A percentile compares a stretch with the other conserved stretches of the same genome.
Conservation (phyloP, 2,797 vertebrate species). For the Myripristis murdjan region DNA sequence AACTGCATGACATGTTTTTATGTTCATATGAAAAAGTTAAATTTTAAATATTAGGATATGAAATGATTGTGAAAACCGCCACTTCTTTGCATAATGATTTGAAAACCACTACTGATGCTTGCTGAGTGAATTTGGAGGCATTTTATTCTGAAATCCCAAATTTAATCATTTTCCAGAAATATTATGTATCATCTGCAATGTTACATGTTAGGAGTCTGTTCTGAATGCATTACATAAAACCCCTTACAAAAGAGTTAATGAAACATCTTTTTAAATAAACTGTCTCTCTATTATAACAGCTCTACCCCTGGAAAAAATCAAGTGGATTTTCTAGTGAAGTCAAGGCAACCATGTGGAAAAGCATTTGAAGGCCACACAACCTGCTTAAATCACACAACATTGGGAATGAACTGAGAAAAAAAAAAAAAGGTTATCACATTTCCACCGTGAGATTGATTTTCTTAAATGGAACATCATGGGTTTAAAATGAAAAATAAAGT, state of each 20-base stretch:
- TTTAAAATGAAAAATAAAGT: slow-evolving; percentile 58
- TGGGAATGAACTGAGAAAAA: slow-evolving; percentile 42
- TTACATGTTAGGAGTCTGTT: slow-evolving; percentile 5
- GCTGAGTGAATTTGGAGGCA: slow-evolving; percentile 11
- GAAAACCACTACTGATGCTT: not conserved
- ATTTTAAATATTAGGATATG: not conserved
- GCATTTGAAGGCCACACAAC: slow-evolving; percentile 59
- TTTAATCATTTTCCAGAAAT: slow-evolving; percentile 1
- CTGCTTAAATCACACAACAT: slow-evolving; percentile 46
- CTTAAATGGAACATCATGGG: slow-evolving; percentile 55
- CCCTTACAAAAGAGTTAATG: slow-evolving; percentile 24
- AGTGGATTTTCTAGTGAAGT: slow-evolving; percentile 42
- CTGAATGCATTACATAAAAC: slow-evolving; percentile 41
- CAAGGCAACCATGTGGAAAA: slow-evolving; percentile 39
- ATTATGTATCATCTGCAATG: slow-evolving; percentile 17
- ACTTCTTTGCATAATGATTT: not conserved
- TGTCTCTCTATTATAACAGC: slow-evolving; percentile 31
- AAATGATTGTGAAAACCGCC: not conserved
- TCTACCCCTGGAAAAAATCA: slow-evolving; percentile 37
- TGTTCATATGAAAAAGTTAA: too few species aligned
- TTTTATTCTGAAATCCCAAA: slow-evolving; percentile 25
- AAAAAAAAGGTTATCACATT: slow-evolving; percentile 48
- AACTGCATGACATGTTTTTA: slow-evolving; percentile 3
- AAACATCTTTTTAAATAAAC: slow-evolving; percentile 26
- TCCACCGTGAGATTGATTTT: slow-evolving; percentile 56